phyloP scores from a whole-genome alignment of 2,888 invertebrate genomes.

The Meloe dianella region DNA sequence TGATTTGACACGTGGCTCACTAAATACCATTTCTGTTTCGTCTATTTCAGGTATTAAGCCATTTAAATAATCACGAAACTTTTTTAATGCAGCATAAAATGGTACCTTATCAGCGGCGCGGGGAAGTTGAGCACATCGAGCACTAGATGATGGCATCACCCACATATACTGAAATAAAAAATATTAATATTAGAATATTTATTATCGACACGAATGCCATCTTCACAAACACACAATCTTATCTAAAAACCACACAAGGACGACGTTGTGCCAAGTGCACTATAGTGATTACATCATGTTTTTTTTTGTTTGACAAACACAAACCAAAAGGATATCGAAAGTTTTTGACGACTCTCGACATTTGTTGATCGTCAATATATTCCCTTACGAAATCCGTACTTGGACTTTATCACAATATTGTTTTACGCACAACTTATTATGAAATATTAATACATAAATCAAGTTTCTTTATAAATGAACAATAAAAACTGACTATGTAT shows the following conservation, averaged over 20 bases:
- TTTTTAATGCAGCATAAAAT: conserved; percentile 94
- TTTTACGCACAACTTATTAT: conserved; percentile 2
- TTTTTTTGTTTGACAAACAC: conserved; percentile 4
- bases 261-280: conserved; percentile 10
- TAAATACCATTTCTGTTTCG: conserved; percentile 87
- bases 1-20: conserved; percentile 71
- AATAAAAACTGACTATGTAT: neutral
- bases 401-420: conserved; percentile 7
- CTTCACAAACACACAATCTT: conserved; percentile 14
- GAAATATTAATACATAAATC: neutral
- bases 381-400: conserved; percentile 9
- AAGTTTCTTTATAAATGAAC: neutral
- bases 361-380: conserved; percentile 6
- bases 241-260: conserved; percentile 10
- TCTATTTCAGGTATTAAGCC: conserved; percentile 84
- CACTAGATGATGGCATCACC: conserved; percentile 99
- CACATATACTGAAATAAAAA: conserved; percentile 82
- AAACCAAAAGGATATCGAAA: conserved; percentile 5
- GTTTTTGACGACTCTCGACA: conserved; percentile 2
- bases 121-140: conserved; percentile 96
- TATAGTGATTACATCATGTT: conserved; percentile 2
- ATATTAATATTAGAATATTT: conserved; percentile 15
- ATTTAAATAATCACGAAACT: conserved; percentile 92
- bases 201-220: conserved; percentile 13
- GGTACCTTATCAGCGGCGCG: conserved; percentile 97